Conservation (phyloP, 2,888 invertebrate genomes). For the Hypena proboscidalis region DNA sequence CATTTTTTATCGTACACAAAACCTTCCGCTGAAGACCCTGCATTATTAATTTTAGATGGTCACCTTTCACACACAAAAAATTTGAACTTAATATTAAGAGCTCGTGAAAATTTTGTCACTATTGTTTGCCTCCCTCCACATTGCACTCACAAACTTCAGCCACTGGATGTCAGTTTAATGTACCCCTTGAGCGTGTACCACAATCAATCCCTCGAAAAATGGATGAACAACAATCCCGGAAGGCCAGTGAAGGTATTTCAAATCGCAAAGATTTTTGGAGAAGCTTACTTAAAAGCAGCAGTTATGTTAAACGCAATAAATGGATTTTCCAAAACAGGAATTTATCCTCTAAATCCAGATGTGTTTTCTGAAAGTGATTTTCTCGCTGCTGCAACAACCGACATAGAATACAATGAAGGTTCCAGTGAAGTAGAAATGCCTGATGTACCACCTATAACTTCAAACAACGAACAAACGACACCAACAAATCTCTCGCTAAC, state of each 20-base stretch:
- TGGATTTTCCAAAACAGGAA: constrained; percentile 1
- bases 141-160: constrained; percentile 26
- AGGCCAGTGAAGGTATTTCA: constrained; percentile 16
- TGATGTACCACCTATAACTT: no score
- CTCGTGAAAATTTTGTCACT: constrained; percentile 37
- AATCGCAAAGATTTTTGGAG: no score
- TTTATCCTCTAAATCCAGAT: no score
- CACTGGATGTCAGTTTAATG: constrained; percentile 27
- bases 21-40: background rate
- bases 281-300: constrained; percentile 18
- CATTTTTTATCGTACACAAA: background rate
- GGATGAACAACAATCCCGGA: constrained; percentile 28
- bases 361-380: no score
- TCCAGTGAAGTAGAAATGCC: no score
- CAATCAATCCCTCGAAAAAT: constrained; percentile 24
- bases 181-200: constrained; percentile 28
- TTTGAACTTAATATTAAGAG: constrained; percentile 40
- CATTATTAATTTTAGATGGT: background rate
- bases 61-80: constrained; percentile 25
- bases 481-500: no score
- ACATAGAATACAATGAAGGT: no score
- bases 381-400: no score
- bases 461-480: no score
- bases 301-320: background rate
- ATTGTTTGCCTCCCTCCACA: constrained; percentile 55